phyloP scores from a whole-genome alignment of 2,888 invertebrate species.

The Phortica okadai region DNA sequence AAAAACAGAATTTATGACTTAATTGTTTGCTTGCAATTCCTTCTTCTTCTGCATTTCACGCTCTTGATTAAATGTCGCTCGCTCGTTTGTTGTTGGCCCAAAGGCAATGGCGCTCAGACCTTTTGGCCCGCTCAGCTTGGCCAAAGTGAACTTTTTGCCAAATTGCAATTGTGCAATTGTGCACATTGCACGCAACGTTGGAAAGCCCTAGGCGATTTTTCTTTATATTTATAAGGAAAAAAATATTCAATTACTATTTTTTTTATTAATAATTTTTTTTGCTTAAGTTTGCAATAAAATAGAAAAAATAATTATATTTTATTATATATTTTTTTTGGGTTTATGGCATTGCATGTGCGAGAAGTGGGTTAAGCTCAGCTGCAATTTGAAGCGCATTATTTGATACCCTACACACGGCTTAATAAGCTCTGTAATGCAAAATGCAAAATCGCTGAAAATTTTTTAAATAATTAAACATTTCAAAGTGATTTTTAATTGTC shows the following conservation, averaged over 20 bases:
- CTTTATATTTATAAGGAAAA: slow-evolving; percentile 36
- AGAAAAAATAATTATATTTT: background rate
- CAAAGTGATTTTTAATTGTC: no score
- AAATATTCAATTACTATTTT: background rate
- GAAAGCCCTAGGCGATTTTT: slow-evolving; percentile 56
- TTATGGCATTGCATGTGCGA: slow-evolving; percentile 16
- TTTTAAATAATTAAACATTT: no score
- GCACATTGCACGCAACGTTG: slow-evolving; percentile 66
- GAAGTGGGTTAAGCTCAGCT: background rate
- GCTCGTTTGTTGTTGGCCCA: background rate
- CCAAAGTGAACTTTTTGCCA: slow-evolving; percentile 59
- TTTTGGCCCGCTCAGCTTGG: background rate
- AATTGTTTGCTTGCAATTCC: slow-evolving; percentile 69
- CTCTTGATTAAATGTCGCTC: slow-evolving; percentile 66
- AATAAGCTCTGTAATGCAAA: no score
- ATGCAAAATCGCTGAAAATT: no score
- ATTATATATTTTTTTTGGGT: background rate
- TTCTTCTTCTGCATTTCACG: slow-evolving; percentile 61
- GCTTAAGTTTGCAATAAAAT: background rate
- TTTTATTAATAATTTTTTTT: background rate
- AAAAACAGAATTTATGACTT: slow-evolving; percentile 72
- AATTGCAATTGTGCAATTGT: slow-evolving; percentile 60
- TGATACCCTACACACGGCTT: no score
- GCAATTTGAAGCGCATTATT: background rate
- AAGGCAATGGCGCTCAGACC: background rate